A percentile compares a stretch with the other conserved stretches of the same genome.
These are phyloP conservation scores for Siphlonurus alternatus DNA, from an alignment of 2,888 invertebrate genomes.

Conservation along the genomic window DNA sequence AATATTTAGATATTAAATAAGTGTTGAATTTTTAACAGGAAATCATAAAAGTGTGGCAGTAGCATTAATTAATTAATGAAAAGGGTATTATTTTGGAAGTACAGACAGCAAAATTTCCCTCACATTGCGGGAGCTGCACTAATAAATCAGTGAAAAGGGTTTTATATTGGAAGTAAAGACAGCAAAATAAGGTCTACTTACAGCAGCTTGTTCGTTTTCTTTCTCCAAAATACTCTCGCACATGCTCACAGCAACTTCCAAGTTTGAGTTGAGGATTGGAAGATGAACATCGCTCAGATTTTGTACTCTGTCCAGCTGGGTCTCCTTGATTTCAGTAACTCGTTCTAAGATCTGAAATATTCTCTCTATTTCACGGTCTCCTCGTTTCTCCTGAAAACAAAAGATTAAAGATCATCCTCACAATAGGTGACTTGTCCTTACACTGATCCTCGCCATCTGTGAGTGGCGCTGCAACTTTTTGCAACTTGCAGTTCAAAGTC, in stretches of 20 bases:
- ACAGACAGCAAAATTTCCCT: too few species aligned
- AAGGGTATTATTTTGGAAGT: too few species aligned
- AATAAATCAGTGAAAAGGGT: too few species aligned
- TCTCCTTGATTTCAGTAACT: constrained; percentile 59
- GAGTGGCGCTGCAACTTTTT: too few species aligned
- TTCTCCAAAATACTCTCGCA: constrained; percentile 42
- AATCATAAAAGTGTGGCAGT: background rate
- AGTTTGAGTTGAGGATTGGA: constrained; percentile 42
- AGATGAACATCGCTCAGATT: constrained; percentile 41
- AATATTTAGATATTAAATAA: background rate
- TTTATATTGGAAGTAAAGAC: too few species aligned
- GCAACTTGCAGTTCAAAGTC: too few species aligned
- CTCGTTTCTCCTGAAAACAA: constrained; percentile 49
- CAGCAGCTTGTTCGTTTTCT: constrained; percentile 32
- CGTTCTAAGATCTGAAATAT: constrained; percentile 61
- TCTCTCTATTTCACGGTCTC: constrained; percentile 61
- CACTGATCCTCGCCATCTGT: too few species aligned
- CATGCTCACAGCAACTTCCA: constrained; percentile 44
- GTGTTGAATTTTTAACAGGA: background rate
- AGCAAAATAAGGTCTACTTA: too few species aligned
- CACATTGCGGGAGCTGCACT: too few species aligned
- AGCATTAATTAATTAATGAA: constrained; percentile 8
- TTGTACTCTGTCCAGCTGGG: constrained; percentile 49
- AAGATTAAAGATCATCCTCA: too few species aligned
- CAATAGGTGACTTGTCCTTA: too few species aligned